A percentile compares a stretch with the other conserved stretches of the same genome.
Conservation (phyloP, 2,113 vertebrate genomes). For the Rhodinocichla rosea region DNA sequence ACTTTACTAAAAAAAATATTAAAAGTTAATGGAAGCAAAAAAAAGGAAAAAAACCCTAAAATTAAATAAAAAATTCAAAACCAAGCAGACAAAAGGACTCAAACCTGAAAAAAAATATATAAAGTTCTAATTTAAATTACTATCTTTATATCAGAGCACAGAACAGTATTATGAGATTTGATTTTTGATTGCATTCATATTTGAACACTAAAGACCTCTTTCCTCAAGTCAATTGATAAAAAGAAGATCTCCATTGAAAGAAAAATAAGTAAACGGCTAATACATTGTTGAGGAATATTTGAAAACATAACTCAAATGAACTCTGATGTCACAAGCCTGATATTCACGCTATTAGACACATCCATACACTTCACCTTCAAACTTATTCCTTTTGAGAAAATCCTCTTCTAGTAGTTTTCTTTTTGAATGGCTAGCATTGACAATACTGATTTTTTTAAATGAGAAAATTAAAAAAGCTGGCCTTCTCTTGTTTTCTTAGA, state of each 20-base stretch:
- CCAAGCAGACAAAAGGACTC: neutral
- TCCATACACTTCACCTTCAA: neutral
- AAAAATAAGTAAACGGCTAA: neutral
- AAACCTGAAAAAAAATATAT: neutral
- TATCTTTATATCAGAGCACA: neutral
- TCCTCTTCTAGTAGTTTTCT: neutral
- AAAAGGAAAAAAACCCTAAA: rapidly evolving
- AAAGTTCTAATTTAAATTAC: neutral
- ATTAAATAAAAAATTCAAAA: neutral
- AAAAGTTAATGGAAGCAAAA: neutral
- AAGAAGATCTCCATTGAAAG: neutral
- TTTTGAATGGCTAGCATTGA: neutral
- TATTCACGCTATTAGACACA: neutral
- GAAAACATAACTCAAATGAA: neutral
- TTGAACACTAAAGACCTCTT: neutral
- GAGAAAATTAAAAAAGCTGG: neutral
- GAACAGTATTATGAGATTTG: neutral
- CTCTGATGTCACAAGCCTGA: neutral
- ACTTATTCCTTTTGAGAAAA: neutral
- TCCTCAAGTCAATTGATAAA: neutral
- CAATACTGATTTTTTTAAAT: neutral
- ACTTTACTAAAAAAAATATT: neutral
- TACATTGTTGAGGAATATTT: neutral
- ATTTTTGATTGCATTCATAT: neutral
- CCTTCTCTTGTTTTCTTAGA: neutral